Percentiles rank a stretch among this genome's conserved stretches.
Evolutionary conservation across 2,113 vertebrate genomes (phyloP).

Genomic region (Dascyllus trimaculatus): DNA sequence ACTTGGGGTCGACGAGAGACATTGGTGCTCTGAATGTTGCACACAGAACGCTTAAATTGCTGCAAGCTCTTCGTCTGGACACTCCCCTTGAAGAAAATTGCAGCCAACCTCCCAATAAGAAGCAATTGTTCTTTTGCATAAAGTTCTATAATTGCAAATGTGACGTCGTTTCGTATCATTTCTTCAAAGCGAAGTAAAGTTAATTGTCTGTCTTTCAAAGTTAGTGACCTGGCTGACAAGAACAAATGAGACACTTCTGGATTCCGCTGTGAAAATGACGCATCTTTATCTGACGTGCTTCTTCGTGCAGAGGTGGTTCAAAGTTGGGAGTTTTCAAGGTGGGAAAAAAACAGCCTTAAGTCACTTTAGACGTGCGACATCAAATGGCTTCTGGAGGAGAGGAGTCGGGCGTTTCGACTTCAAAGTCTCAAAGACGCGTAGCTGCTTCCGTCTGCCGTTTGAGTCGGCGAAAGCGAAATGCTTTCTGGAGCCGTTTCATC

Average conservation of each 20-base stretch:
- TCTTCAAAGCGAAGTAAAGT: too few species aligned
- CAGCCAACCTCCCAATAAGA: background rate
- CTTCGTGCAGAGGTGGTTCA: conserved; percentile 1
- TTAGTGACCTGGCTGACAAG: background rate
- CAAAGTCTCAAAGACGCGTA: background rate
- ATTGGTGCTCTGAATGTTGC: too few species aligned
- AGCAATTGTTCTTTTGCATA: too few species aligned
- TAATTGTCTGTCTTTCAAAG: background rate
- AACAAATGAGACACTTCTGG: background rate
- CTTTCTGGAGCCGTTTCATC: too few species aligned
- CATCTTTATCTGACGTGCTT: conserved; percentile 2
- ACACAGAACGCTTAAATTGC: background rate
- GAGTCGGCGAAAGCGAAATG: too few species aligned
- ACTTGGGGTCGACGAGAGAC: too few species aligned
- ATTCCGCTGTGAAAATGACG: background rate
- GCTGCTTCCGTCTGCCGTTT: background rate
- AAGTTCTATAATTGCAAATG: too few species aligned
- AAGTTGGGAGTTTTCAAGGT: background rate
- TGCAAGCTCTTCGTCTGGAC: background rate
- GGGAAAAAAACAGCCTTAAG: background rate
- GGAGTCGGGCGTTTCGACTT: background rate
- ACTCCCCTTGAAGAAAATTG: background rate
- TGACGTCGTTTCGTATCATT: too few species aligned
- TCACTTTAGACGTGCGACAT: background rate
- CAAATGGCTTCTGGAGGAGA: background rate